Conservation (phyloP, 2,888 invertebrate species). For the Lepidonotus clava region DNA sequence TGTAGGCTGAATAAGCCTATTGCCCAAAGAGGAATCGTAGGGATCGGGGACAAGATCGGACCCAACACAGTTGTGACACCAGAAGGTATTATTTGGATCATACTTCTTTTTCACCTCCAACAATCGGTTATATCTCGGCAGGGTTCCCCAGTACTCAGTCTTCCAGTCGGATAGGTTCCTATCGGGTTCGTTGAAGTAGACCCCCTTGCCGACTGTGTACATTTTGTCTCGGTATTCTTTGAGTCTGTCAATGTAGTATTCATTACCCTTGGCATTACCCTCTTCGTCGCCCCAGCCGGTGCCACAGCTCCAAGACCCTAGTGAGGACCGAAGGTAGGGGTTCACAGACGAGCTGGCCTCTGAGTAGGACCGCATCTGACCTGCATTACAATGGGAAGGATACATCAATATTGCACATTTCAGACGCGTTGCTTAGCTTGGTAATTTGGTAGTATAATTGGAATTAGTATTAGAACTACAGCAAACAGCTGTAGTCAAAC, state of each 20-base stretch:
- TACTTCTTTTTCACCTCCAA: constrained; percentile 55
- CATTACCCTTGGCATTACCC: neutral
- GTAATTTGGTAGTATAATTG: neutral
- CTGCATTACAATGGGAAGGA: neutral
- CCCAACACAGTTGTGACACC: constrained; percentile 57
- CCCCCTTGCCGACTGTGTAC: constrained; percentile 41
- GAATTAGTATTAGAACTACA: neutral
- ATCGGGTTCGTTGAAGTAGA: constrained; percentile 60
- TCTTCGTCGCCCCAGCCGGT: constrained; percentile 35
- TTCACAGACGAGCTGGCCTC: constrained; percentile 12
- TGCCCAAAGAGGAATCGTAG: too few relatives aligned
- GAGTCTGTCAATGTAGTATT: neutral
- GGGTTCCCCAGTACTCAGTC: constrained; percentile 57
- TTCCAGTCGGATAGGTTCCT: constrained; percentile 57
- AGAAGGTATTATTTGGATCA: constrained; percentile 54
- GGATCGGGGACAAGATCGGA: constrained; percentile 53
- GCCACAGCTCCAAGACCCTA: constrained; percentile 38
- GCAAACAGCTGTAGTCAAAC: neutral
- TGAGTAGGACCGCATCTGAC: neutral
- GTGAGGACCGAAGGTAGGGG: constrained; percentile 1
- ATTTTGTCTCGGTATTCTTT: neutral
- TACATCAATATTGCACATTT: too few relatives aligned
- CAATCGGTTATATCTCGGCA: constrained; percentile 54
- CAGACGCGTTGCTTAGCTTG: neutral
- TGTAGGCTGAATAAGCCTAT: too few relatives aligned